phyloP scores from a whole-genome alignment of 1,140 invertebrate genomes.

The Megalonaias nervosa region DNA sequence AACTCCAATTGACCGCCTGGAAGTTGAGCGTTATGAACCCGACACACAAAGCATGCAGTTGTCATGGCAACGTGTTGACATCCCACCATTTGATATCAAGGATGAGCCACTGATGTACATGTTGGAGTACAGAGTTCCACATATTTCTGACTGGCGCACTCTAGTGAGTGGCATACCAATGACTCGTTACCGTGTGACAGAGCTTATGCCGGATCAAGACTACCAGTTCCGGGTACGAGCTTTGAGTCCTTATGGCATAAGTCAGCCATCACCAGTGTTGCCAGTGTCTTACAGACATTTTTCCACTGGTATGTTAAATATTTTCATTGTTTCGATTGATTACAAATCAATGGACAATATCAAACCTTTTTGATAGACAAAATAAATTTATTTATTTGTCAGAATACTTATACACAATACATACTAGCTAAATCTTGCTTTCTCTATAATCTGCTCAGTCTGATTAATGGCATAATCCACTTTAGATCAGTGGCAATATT shows the following conservation, averaged over 20 bases:
- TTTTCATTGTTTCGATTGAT: too few species aligned
- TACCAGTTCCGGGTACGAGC: constrained; percentile 98
- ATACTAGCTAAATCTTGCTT: too few species aligned
- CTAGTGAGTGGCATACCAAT: constrained; percentile 57
- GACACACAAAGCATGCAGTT: constrained; percentile 54
- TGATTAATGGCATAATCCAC: too few species aligned
- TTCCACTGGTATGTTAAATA: constrained; percentile 17
- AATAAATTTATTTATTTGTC: too few species aligned
- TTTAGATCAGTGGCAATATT: too few species aligned
- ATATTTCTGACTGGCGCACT: constrained; percentile 55
- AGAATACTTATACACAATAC: too few species aligned
- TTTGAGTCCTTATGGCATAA: constrained; percentile 95
- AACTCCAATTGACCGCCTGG: constrained; percentile 54
- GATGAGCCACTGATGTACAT: constrained; percentile 63
- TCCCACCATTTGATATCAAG: constrained; percentile 56
- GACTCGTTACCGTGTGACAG: constrained; percentile 56
- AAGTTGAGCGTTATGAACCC: constrained; percentile 57
- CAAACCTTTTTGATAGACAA: too few species aligned
- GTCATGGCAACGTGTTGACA: constrained; percentile 57
- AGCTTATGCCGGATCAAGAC: constrained; percentile 73
- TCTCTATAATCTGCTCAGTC: too few species aligned
- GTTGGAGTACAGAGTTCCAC: constrained; percentile 59
- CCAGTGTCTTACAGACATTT: constrained; percentile 43
- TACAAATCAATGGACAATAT: too few species aligned
- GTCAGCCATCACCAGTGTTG: constrained; percentile 80